phyloP scores from a whole-genome alignment of 2,797 vertebrate genomes.

The Sciurus carolinensis region DNA sequence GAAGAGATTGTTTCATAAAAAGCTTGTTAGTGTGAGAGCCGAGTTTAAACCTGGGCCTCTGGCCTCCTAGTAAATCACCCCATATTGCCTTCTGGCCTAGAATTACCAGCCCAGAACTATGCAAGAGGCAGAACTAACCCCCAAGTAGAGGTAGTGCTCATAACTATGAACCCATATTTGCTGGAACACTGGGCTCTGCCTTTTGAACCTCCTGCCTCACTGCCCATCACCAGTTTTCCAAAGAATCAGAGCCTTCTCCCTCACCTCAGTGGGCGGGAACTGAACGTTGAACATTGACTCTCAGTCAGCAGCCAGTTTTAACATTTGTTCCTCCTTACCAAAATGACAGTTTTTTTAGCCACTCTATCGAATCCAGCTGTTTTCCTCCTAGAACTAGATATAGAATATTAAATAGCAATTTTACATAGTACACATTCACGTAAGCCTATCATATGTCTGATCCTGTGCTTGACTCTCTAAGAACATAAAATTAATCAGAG shows the following conservation, averaged over 20 bases:
- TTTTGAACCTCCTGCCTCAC: background rate
- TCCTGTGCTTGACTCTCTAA: background rate
- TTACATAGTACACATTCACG: constrained; percentile 36
- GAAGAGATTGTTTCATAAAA: background rate
- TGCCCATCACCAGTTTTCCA: rapidly evolving
- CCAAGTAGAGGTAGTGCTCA: background rate
- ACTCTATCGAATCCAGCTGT: background rate
- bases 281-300: background rate
- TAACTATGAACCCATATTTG: background rate
- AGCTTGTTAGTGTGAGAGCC: background rate
- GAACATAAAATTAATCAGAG: constrained; percentile 33
- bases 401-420: background rate
- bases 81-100: background rate
- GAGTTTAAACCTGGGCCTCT: background rate
- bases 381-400: constrained; percentile 32
- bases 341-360: background rate
- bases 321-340: constrained; percentile 17
- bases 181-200: background rate
- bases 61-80: background rate
- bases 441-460: background rate
- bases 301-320: constrained; percentile 4
- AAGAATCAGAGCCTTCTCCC: background rate
- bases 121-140: background rate
- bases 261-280: background rate
- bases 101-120: background rate